Evolutionary conservation across 2,797 vertebrate genomes (phyloP).

Genomic region (Paguma larvata): DNA sequence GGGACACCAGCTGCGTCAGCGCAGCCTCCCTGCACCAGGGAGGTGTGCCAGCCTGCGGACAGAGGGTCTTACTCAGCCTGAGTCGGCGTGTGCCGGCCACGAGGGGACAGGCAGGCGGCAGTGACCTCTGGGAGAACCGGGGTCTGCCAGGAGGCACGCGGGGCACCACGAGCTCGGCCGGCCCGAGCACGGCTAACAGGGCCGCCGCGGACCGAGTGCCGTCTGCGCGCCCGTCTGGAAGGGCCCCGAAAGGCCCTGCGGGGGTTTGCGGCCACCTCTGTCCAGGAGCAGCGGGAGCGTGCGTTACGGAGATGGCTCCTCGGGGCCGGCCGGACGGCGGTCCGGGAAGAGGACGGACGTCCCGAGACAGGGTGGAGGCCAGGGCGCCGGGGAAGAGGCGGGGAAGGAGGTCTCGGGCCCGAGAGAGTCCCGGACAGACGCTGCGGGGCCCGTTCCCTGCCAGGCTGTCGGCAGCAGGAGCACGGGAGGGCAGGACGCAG

Average conservation of each 20-base stretch:
- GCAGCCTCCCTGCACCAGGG: rapidly evolving
- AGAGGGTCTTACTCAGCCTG: background rate
- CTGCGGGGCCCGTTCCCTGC: background rate
- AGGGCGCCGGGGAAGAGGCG: rapidly evolving
- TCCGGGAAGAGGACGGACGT: background rate
- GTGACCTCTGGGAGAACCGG: background rate
- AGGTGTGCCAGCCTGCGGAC: background rate
- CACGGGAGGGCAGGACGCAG: background rate
- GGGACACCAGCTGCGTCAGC: rapidly evolving
- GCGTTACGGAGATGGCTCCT: background rate
- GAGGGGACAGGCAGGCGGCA: rapidly evolving
- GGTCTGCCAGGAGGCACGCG: background rate
- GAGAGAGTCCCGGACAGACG: background rate
- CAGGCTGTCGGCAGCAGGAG: background rate
- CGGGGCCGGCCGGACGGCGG: background rate
- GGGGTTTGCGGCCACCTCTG: background rate
- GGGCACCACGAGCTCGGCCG: background rate
- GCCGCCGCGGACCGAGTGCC: rapidly evolving
- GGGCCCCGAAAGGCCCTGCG: too few relatives aligned
- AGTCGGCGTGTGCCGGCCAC: background rate
- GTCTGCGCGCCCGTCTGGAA: rapidly evolving
- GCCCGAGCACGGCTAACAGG: background rate
- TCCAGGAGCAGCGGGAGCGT: background rate
- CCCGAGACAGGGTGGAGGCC: rapidly evolving
- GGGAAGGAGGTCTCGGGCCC: rapidly evolving